Evolutionary conservation across 2,888 invertebrate species (phyloP).

Genomic region (Tetragonisca angustula): DNA sequence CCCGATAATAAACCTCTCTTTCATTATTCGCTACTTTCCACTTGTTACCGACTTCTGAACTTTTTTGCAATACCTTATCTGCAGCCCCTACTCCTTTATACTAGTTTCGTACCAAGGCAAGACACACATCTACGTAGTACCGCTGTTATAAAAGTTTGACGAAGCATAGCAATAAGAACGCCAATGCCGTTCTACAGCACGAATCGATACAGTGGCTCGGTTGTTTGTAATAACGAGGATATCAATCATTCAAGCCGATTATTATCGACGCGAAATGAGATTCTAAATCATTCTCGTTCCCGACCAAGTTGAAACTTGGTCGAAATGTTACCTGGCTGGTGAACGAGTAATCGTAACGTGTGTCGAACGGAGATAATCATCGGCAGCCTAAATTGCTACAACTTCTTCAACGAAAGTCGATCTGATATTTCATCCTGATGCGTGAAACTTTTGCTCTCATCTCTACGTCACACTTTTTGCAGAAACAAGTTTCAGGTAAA

Average conservation of each 20-base stretch:
- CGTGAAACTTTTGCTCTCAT: no score
- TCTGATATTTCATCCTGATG: no score
- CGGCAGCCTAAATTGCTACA: no score
- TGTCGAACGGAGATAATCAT: no score
- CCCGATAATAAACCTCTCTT: background rate
- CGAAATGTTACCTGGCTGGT: background rate
- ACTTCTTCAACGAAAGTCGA: no score
- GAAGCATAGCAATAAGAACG: slow-evolving; percentile 1
- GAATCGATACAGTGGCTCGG: slow-evolving; percentile 21
- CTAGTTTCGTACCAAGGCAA: background rate
- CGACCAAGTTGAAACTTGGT: background rate
- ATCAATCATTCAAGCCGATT: slow-evolving; percentile 43
- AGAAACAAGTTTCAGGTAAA: no score
- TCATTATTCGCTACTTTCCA: background rate
- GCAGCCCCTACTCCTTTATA: background rate
- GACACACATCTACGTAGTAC: slow-evolving; percentile 2
- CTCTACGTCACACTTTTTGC: no score
- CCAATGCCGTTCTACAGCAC: background rate
- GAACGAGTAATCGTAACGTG: no score
- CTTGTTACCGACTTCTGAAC: background rate
- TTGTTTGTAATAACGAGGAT: slow-evolving; percentile 17
- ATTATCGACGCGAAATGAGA: slow-evolving; percentile 27
- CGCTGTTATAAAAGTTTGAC: slow-evolving; percentile 16
- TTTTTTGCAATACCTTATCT: slow-evolving; percentile 7
- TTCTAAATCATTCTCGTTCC: background rate